Evolutionary conservation across 1,140 invertebrate species (phyloP), one percentile per base, ranked within the genome.

Genomic region (Trichonephila inaurata): DNA sequence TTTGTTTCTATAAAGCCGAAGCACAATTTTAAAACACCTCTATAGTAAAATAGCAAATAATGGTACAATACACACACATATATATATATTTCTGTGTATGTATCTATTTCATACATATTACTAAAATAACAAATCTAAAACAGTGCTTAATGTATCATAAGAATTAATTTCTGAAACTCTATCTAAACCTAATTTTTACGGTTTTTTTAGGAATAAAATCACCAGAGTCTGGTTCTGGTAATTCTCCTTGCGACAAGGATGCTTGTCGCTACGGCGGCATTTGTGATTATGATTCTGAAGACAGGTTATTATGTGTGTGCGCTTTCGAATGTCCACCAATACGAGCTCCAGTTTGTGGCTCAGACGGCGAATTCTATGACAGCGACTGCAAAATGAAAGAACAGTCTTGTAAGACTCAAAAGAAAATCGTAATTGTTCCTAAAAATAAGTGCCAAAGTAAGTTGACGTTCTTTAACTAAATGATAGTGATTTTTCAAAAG

Each of bases 321-420:
- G 66, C 91, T 21, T 95, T 94, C 83, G 86, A 95, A 18, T 95
- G 95, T 81, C 92, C 95, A 8, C 28, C 91, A 1, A 58, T 89
- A 6, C 40, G 77, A 58, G 94, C 92, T 93, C 97, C 97, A 10
- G 97, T 97, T 69, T 97, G 96, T 95, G 97, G 97, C 2, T 98
- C 97, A 64, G 98, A 99, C 96, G 96, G 98, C 89, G 96, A 97
- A 93, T 97, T 97, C 66, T 99, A 99, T 95, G 96, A 97, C 7
- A 98, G 97, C 94, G 96, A 98, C 92, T 99, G 98, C 95, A 97
- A 97, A 24, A 98, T 99, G 97, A 97, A 97, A 95, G 97, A 97
- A 96, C 97, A 98, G 95, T 97, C 98, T 10, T 99, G 98, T 96
- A 97, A 98, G 94, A 97, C 97, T 94, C 98, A 98, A 95, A 97